Conservation (phyloP, 2,113 vertebrate genomes). For the Corythornis cristatus region DNA sequence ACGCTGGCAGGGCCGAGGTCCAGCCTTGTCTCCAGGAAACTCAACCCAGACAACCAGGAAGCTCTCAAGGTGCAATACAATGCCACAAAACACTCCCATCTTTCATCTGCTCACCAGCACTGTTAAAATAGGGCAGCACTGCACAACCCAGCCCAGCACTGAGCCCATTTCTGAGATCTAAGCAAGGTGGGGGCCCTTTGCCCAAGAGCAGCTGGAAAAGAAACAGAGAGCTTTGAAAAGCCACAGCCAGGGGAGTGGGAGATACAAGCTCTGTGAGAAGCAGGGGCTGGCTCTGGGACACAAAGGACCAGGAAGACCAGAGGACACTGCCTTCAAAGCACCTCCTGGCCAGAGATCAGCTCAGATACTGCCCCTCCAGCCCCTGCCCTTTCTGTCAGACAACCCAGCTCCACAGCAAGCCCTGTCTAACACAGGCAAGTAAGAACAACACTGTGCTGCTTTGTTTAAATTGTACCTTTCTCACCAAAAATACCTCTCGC, state of each 20-base stretch:
- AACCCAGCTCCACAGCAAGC: not conserved
- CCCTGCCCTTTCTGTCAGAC: not conserved
- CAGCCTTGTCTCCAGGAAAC: not conserved
- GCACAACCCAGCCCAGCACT: accelerated
- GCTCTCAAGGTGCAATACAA: not conserved
- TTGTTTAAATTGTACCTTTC: not conserved
- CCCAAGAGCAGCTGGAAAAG: not conserved
- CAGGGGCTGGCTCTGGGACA: not conserved
- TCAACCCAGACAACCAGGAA: not conserved
- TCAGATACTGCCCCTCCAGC: not conserved
- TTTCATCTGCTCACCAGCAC: not conserved
- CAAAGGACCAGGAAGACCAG: not conserved
- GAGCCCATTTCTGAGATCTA: accelerated
- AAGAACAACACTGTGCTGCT: accelerated
- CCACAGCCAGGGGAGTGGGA: not conserved
- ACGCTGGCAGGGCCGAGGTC: accelerated
- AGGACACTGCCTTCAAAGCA: not conserved
- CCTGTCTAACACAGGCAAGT: accelerated
- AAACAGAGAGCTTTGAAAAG: not conserved
- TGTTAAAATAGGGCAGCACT: not conserved
- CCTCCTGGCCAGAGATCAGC: not conserved
- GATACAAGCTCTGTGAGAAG: accelerated
- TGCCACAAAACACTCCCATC: not conserved
- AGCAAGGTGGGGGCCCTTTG: accelerated
- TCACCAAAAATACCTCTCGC: not conserved